Percentiles rank a stretch among this genome's conserved stretches.
Conservation (phyloP, 2,797 vertebrate genomes). For the Pangasius krempfi region DNA sequence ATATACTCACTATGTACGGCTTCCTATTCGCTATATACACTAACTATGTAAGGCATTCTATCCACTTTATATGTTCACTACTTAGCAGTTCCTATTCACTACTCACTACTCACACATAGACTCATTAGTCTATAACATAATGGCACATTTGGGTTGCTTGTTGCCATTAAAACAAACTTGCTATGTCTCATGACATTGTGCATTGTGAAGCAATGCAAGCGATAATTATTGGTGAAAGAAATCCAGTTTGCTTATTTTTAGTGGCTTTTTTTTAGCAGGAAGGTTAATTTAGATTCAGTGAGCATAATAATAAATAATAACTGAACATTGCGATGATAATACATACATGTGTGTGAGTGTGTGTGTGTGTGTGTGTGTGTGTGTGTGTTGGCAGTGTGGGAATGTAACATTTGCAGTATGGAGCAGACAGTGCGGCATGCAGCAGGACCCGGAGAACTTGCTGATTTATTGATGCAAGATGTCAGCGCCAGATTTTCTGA, state of each 20-base stretch:
- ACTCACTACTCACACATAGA: neutral
- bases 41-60: neutral
- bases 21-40: too few species aligned
- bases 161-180: neutral
- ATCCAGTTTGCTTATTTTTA: neutral
- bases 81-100: neutral
- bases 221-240: neutral
- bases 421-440: slow-evolving; percentile 43
- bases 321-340: neutral
- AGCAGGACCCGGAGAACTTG: slow-evolving; percentile 36
- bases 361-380: slow-evolving; percentile 7
- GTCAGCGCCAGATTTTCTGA: slow-evolving; percentile 47
- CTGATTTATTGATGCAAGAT: slow-evolving; percentile 51
- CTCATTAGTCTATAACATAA: neutral
- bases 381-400: slow-evolving; percentile 10
- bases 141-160: neutral
- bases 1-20: too few species aligned
- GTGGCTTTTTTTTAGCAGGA: neutral
- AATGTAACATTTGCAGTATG: slow-evolving; percentile 25
- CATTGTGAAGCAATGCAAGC: neutral
- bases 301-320: neutral
- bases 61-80: neutral
- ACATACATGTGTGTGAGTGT: neutral
- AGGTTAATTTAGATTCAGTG: neutral
- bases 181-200: neutral